phyloP scores from a whole-genome alignment of 2,797 vertebrate genomes.

The Enoplosus armatus region DNA sequence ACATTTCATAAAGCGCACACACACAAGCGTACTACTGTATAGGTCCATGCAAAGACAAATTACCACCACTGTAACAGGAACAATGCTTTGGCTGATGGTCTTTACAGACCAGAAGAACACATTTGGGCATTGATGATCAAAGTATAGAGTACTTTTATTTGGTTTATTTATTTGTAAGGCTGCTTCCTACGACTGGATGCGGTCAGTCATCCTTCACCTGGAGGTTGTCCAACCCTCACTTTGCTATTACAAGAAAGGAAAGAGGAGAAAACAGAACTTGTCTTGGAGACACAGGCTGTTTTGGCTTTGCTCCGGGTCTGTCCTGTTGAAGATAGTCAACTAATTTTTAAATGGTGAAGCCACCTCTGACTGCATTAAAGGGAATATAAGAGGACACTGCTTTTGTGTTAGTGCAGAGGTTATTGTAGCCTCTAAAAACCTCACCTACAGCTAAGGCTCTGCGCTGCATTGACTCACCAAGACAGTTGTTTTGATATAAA shows the following conservation, averaged over 20 bases:
- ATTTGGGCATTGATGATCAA: conserved; percentile 24
- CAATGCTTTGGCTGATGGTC: background rate
- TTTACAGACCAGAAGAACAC: background rate
- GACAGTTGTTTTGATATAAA: conserved; percentile 62
- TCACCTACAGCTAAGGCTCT: conserved; percentile 17
- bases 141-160: conserved; percentile 22
- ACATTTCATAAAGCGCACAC: background rate
- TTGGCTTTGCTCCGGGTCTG: conserved; percentile 50
- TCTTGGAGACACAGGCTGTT: conserved; percentile 38
- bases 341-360: conserved; percentile 33
- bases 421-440: conserved; percentile 42
- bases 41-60: background rate
- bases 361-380: conserved; percentile 44
- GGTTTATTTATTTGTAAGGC: too few relatives aligned
- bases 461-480: conserved; percentile 42
- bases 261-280: conserved; percentile 22
- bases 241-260: conserved; percentile 13
- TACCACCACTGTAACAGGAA: background rate
- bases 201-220: conserved; percentile 42
- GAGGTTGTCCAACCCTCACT: conserved; percentile 35
- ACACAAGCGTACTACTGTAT: too few relatives aligned
- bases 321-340: conserved; percentile 45
- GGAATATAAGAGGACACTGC: conserved; percentile 11
- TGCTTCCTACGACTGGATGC: conserved; percentile 10
- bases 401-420: conserved; percentile 38